Conservation (phyloP, 2,888 invertebrate genomes). For the Chrysomela aeneicollis region DNA sequence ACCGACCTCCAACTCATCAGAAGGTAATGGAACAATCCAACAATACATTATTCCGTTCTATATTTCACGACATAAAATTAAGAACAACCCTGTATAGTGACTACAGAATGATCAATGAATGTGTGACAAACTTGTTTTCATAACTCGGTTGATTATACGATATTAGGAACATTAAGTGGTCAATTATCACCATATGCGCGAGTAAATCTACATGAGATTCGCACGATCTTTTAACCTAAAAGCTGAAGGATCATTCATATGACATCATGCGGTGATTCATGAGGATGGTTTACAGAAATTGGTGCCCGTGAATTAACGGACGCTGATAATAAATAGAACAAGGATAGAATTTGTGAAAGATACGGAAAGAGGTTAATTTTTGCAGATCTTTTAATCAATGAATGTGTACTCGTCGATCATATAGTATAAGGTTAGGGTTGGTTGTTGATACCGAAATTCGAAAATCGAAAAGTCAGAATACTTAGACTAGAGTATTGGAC, state of each 20-base stretch:
- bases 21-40: no score
- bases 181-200: slow-evolving; percentile 43
- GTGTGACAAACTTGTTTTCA: slow-evolving; percentile 37
- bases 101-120: slow-evolving; percentile 34
- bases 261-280: slow-evolving; percentile 46
- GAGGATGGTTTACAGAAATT: slow-evolving; percentile 32
- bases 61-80: no score
- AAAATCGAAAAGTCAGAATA: no score
- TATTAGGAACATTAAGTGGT: slow-evolving; percentile 34
- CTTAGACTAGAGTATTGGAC: no score
- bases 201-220: slow-evolving; percentile 46
- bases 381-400: no score
- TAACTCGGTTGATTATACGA: slow-evolving; percentile 43
- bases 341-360: no score
- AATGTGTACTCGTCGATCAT: no score
- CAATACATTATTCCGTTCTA: no score
- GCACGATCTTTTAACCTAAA: slow-evolving; percentile 53
- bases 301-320: slow-evolving; percentile 37
- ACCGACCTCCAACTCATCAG: no score
- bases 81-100: neutral
- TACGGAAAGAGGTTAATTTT: no score
- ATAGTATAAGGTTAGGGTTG: no score
- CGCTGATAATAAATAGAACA: slow-evolving; percentile 1
- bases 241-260: slow-evolving; percentile 45
- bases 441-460: no score